Conservation (phyloP, 2,113 vertebrate genomes). For the Myotis yumanensis region DNA sequence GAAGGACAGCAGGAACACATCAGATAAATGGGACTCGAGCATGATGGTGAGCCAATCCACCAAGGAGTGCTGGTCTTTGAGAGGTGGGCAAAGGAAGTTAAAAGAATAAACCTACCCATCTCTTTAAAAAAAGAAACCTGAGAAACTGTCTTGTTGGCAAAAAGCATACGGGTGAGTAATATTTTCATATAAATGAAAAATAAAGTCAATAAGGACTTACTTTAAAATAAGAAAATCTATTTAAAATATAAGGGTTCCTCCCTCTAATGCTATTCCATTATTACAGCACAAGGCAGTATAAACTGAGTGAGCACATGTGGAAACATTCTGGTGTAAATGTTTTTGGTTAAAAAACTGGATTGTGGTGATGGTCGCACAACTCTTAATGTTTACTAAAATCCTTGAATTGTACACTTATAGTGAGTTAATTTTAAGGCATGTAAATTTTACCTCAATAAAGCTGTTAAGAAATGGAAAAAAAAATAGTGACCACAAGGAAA, state of each 20-base stretch:
- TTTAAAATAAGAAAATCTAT: neutral
- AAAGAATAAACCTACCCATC: neutral
- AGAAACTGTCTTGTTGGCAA: neutral
- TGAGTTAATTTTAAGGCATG: neutral
- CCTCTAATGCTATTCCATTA: neutral
- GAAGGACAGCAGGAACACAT: neutral
- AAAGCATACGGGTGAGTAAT: neutral
- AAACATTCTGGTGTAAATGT: neutral
- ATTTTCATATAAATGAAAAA: slow-evolving; percentile 13
- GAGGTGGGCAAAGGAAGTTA: neutral
- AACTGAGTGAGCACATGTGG: neutral
- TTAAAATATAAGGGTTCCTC: neutral
- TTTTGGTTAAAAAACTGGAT: neutral
- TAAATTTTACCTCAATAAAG: neutral
- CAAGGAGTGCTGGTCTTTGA: neutral
- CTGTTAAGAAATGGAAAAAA: neutral
- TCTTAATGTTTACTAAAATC: neutral
- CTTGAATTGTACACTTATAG: neutral
- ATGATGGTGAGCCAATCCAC: neutral
- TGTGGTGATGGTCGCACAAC: neutral
- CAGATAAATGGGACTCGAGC: rapidly evolving
- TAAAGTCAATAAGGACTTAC: neutral
- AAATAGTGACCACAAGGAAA: neutral
- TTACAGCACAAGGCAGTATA: slow-evolving; percentile 18
- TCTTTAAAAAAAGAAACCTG: neutral